Conservation (phyloP, 2,113 vertebrate species). For the Saccopteryx bilineata region DNA sequence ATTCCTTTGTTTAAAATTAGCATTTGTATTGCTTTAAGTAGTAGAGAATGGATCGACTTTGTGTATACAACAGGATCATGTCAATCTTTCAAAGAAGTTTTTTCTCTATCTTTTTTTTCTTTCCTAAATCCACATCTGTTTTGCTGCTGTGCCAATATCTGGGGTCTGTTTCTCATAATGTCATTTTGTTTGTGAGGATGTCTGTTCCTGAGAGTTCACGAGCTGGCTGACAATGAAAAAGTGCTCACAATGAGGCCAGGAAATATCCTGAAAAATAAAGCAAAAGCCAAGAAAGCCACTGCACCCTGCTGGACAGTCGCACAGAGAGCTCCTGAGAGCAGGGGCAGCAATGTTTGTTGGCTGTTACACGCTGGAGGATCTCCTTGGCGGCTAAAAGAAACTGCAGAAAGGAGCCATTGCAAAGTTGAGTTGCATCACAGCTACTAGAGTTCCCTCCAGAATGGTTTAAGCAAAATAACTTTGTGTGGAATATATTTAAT, state of each 20-base stretch:
- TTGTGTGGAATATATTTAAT: not conserved
- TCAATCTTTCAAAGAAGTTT: slow-evolving; percentile 62
- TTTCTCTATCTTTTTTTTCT: not conserved
- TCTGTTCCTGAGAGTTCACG: slow-evolving; percentile 81
- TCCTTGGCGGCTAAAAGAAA: slow-evolving; percentile 26
- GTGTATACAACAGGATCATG: slow-evolving; percentile 23
- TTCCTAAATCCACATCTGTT: slow-evolving; percentile 82
- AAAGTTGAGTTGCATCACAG: not conserved
- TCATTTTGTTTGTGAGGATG: slow-evolving; percentile 83
- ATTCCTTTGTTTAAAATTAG: slow-evolving; percentile 42
- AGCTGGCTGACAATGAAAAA: slow-evolving; percentile 79
- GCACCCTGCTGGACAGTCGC: slow-evolving; percentile 83
- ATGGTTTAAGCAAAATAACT: slow-evolving; percentile 2
- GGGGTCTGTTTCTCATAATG: slow-evolving; percentile 80
- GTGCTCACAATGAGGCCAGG: slow-evolving; percentile 61
- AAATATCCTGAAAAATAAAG: slow-evolving; percentile 74
- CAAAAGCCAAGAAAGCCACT: slow-evolving; percentile 84
- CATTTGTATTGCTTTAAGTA: slow-evolving; percentile 20
- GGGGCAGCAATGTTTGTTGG: not conserved
- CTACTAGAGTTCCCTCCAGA: not conserved
- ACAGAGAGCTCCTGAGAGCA: not conserved
- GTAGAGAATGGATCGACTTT: slow-evolving; percentile 46
- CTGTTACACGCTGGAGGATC: not conserved
- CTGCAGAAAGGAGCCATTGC: not conserved
- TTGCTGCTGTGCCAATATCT: slow-evolving; percentile 79